These are phyloP conservation scores for Hemitrygon akajei DNA, from an alignment of 2,797 vertebrate species.

Conservation along the genomic window DNA sequence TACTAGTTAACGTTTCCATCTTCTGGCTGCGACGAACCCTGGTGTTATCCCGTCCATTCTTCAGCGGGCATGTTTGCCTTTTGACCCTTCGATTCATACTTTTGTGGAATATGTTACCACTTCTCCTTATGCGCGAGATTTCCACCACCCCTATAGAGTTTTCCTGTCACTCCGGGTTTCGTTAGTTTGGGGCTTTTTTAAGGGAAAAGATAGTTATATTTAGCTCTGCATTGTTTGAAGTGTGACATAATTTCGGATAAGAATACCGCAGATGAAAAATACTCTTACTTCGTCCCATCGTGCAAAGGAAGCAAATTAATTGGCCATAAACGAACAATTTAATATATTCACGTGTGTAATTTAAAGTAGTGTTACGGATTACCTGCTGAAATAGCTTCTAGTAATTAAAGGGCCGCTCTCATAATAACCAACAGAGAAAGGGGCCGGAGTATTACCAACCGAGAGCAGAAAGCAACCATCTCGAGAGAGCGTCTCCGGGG, in stretches of 20 bases:
- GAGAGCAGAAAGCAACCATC: constrained; percentile 17
- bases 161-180: no score
- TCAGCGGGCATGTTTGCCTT: no score
- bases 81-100: no score
- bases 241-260: background rate
- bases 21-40: no score
- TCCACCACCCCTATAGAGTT: no score
- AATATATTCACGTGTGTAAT: background rate
- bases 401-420: background rate
- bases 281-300: background rate
- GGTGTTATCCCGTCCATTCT: no score
- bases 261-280: background rate
- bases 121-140: no score
- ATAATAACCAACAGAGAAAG: constrained; percentile 8
- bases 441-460: background rate
- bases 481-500: background rate
- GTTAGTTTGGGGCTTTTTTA: no score
- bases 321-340: background rate
- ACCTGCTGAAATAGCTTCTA: background rate
- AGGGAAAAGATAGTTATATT: no score
- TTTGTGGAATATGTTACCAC: no score
- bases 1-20: no score
- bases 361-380: background rate
- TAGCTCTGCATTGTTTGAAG: no score
- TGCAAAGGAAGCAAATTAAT: background rate